phyloP scores from a whole-genome alignment of 2,888 invertebrate species.

The Pachydiplax longipennis region DNA sequence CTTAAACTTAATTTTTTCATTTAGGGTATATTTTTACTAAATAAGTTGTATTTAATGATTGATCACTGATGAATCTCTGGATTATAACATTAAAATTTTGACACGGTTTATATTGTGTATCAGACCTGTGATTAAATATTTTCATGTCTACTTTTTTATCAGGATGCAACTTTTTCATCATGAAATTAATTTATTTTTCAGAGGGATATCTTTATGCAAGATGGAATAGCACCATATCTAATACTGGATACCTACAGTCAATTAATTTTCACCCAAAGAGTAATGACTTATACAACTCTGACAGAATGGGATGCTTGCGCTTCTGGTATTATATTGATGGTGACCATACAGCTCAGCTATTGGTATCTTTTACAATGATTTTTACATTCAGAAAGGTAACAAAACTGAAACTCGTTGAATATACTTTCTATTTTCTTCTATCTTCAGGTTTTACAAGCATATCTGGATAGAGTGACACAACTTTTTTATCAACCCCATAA shows the following conservation, averaged over 20 bases:
- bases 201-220: constrained; percentile 53
- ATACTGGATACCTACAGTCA: constrained; percentile 52
- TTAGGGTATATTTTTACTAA: too few relatives aligned
- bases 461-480: constrained; percentile 52
- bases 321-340: constrained; percentile 52
- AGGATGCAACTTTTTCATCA: too few relatives aligned
- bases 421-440: background rate
- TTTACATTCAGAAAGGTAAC: background rate
- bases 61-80: too few relatives aligned
- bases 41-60: too few relatives aligned
- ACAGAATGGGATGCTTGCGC: constrained; percentile 52
- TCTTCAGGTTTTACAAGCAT: constrained; percentile 52
- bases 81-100: too few relatives aligned
- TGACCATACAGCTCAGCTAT: constrained; percentile 49
- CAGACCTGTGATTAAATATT: too few relatives aligned
- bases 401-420: background rate
- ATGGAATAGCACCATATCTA: constrained; percentile 50
- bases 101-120: too few relatives aligned
- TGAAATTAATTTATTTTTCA: constrained; percentile 47
- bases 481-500: constrained; percentile 51
- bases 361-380: constrained; percentile 39
- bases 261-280: constrained; percentile 51
- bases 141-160: too few relatives aligned
- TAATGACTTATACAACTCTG: constrained; percentile 16
- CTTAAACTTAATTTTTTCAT: too few relatives aligned